Evolutionary conservation across 2,797 vertebrate genomes (phyloP).

Genomic region (Falco novaeseelandiae): DNA sequence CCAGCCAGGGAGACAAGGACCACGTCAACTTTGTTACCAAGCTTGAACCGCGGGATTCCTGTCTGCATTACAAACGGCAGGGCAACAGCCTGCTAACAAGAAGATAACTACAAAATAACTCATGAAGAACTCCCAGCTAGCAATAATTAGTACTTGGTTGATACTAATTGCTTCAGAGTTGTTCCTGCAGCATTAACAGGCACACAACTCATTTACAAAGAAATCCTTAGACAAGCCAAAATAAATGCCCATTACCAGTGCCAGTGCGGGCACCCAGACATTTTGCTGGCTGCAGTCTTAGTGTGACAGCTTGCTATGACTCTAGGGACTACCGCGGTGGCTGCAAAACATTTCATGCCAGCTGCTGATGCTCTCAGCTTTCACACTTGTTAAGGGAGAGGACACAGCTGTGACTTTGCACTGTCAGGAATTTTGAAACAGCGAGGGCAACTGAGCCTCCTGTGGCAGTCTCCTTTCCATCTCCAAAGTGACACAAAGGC

Average conservation of each 20-base stretch:
- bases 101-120: background rate
- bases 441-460: background rate
- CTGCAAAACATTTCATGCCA: background rate
- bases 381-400: background rate
- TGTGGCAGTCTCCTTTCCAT: background rate
- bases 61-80: background rate
- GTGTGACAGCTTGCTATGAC: background rate
- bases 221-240: background rate
- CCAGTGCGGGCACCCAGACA: background rate
- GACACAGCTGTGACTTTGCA: constrained; percentile 12
- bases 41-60: background rate
- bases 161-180: background rate
- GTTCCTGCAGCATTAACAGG: background rate
- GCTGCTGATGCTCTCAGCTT: background rate
- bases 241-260: background rate
- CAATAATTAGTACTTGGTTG: background rate
- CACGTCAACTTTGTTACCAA: background rate
- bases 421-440: background rate
- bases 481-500: background rate
- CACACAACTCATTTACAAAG: background rate
- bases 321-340: background rate
- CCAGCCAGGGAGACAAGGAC: background rate
- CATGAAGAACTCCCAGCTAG: background rate
- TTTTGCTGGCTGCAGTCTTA: background rate
- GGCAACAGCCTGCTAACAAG: background rate